Percentiles rank a stretch among this genome's conserved stretches.
Conservation (phyloP, 2,113 vertebrate genomes). For the Oreochromis niloticus region DNA sequence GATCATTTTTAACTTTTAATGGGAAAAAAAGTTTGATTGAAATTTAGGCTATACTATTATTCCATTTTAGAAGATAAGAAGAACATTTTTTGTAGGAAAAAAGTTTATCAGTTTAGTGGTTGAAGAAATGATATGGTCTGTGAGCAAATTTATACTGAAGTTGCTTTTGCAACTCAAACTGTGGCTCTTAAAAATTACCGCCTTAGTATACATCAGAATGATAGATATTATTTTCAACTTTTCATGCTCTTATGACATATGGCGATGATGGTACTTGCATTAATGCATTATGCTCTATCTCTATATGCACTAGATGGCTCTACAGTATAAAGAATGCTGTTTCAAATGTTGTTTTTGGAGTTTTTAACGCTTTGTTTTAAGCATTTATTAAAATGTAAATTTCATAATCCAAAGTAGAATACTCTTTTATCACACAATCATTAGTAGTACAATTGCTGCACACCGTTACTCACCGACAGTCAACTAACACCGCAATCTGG, state of each 20-base stretch:
- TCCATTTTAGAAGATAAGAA: neutral
- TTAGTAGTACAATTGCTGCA: neutral
- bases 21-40: neutral
- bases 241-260: neutral
- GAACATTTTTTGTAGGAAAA: neutral
- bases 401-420: neutral
- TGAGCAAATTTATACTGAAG: neutral
- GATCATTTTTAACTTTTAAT: neutral
- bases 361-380: neutral
- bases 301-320: neutral
- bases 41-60: neutral
- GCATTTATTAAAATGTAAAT: neutral
- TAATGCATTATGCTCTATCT: neutral
- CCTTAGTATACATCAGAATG: neutral
- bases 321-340: neutral
- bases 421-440: conserved; percentile 4
- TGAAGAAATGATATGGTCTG: neutral
- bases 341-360: neutral
- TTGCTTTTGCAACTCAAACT: neutral
- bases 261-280: neutral
- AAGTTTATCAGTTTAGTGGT: neutral
- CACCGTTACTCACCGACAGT: neutral
- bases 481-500: neutral
- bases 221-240: neutral
- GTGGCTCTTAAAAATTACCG: neutral